phyloP scores from a whole-genome alignment of 1,140 invertebrate genomes.

The Luehdorfia chinensis region DNA sequence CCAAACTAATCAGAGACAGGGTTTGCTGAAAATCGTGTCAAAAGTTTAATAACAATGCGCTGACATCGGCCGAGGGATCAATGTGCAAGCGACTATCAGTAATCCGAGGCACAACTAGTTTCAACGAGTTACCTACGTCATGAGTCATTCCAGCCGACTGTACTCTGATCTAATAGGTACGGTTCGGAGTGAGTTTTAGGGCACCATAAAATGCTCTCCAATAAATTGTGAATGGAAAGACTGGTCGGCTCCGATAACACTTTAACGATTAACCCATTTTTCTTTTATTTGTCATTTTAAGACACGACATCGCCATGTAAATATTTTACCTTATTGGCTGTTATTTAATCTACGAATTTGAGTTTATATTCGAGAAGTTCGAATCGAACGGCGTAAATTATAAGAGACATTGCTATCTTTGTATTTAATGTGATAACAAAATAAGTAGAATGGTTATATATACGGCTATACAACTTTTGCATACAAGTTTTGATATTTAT shows the following conservation, averaged over 20 bases:
- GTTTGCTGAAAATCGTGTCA: constrained; percentile 56
- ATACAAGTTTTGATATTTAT: no score
- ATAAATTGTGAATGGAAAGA: constrained; percentile 11
- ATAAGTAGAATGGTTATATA: no score
- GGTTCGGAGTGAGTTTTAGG: constrained; percentile 13
- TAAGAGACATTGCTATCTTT: no score
- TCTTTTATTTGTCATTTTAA: constrained; percentile 1
- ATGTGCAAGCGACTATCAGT: constrained; percentile 23
- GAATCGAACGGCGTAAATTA: no score
- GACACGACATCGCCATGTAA: neutral
- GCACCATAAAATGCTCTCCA: constrained; percentile 16
- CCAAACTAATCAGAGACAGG: constrained; percentile 14
- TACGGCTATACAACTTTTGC: no score
- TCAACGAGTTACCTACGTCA: neutral
- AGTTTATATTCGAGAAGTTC: no score
- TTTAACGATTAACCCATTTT: constrained; percentile 8
- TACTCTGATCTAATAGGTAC: neutral
- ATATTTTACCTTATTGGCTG: constrained; percentile 1
- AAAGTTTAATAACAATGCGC: constrained; percentile 40
- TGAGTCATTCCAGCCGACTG: neutral
- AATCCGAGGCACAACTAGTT: neutral
- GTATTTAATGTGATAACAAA: no score
- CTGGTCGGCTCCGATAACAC: constrained; percentile 9
- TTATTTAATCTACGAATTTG: no score
- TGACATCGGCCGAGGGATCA: constrained; percentile 17